These are phyloP conservation scores for Dinomys branickii DNA, from an alignment of 2,113 vertebrate genomes.

Conservation along the genomic window DNA sequence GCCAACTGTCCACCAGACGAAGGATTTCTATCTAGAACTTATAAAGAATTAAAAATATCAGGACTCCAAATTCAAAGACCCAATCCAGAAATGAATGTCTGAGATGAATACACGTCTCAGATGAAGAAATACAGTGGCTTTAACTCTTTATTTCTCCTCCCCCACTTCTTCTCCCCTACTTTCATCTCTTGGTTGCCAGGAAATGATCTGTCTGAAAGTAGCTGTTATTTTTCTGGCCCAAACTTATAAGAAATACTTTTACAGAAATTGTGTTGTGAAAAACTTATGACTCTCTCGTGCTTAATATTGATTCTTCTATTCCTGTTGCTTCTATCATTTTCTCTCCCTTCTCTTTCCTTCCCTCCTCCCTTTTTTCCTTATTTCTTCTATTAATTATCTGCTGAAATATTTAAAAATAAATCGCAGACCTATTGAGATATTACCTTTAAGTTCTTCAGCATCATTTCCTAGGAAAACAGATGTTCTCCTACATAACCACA, in stretches of 20 bases:
- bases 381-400: neutral
- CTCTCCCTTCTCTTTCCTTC: neutral
- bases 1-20: too few species aligned
- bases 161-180: neutral
- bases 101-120: too few species aligned
- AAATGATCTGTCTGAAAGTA: neutral
- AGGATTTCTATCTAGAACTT: too few species aligned
- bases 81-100: too few species aligned
- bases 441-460: neutral
- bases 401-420: constrained; percentile 18
- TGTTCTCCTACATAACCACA: neutral
- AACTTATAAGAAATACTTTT: neutral
- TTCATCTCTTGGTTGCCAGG: neutral
- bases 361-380: neutral
- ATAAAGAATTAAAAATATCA: too few species aligned
- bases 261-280: neutral
- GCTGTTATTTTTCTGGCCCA: neutral
- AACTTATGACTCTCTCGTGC: neutral
- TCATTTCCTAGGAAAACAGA: constrained; percentile 5
- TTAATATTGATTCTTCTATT: neutral
- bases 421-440: neutral
- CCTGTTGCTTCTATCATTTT: too few species aligned
- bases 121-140: too few species aligned
- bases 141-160: neutral
- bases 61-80: too few species aligned